These are phyloP conservation scores for Solen grandis DNA, from an alignment of 1,140 invertebrate species.

Conservation along the genomic window DNA sequence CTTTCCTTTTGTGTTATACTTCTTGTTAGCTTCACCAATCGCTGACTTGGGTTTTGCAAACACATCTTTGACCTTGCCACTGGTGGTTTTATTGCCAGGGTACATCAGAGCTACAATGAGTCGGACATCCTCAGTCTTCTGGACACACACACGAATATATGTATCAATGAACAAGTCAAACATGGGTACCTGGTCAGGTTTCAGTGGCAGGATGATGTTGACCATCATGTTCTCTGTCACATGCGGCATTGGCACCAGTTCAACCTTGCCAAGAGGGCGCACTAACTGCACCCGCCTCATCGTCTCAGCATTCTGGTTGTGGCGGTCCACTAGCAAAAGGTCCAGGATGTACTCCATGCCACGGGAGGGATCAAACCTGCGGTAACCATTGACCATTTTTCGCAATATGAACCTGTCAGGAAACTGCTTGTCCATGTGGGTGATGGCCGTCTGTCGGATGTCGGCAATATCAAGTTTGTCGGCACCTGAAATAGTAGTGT, in stretches of 20 bases:
- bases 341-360: constrained; percentile 95
- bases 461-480: constrained; percentile 87
- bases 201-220: constrained; percentile 87
- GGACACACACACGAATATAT: constrained; percentile 87
- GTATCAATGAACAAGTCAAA: constrained; percentile 86
- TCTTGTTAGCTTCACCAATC: constrained; percentile 83
- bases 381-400: constrained; percentile 89
- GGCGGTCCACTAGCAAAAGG: constrained; percentile 82
- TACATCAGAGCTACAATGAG: constrained; percentile 85
- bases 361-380: constrained; percentile 91
- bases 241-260: constrained; percentile 93
- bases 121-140: constrained; percentile 89
- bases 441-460: constrained; percentile 84
- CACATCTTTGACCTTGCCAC: constrained; percentile 34
- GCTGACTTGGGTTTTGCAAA: constrained; percentile 81
- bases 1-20: constrained; percentile 87
- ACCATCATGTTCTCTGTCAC: constrained; percentile 93
- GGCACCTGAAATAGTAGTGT: constrained; percentile 78
- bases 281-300: constrained; percentile 76
- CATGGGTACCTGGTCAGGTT: constrained; percentile 81
- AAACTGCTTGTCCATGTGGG: constrained; percentile 84
- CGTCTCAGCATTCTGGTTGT: constrained; percentile 68
- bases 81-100: constrained; percentile 29
- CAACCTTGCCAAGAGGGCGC: constrained; percentile 90
- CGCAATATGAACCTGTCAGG: constrained; percentile 77